Evolutionary conservation across 2,797 vertebrate species (phyloP).

Genomic region (Pseudochaenichthys georgianus): DNA sequence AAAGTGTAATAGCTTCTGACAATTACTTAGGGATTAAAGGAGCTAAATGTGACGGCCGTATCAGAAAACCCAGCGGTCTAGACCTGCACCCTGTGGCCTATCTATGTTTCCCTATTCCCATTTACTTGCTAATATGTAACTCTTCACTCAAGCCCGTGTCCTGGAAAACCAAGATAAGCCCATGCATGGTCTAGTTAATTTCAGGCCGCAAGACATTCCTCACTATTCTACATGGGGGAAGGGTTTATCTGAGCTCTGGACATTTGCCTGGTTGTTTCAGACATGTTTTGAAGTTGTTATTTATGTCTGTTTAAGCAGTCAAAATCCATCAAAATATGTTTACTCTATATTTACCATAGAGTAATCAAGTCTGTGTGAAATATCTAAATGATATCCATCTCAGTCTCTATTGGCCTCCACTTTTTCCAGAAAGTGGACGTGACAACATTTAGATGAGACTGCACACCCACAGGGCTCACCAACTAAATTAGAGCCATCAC

Average conservation of each 20-base stretch:
- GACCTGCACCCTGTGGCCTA: slow-evolving; percentile 39
- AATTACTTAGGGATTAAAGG: slow-evolving; percentile 50
- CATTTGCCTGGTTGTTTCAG: slow-evolving; percentile 17
- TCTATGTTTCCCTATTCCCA: slow-evolving; percentile 45
- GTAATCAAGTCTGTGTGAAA: slow-evolving; percentile 19
- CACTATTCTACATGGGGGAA: slow-evolving; percentile 40
- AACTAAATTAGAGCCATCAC: slow-evolving; percentile 38
- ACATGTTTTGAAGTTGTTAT: neutral
- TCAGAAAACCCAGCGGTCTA: slow-evolving; percentile 50
- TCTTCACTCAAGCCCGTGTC: slow-evolving; percentile 49
- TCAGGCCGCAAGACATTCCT: slow-evolving; percentile 64
- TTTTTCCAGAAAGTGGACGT: too few species aligned
- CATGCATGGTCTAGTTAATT: slow-evolving; percentile 67
- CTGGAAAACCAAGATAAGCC: slow-evolving; percentile 73
- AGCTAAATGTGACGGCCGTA: slow-evolving; percentile 38
- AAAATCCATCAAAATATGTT: neutral
- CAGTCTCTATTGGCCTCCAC: too few species aligned
- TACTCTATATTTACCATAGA: neutral
- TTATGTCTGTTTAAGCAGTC: neutral
- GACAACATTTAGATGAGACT: slow-evolving; percentile 31
- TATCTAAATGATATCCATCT: slow-evolving; percentile 34
- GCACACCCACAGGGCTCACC: slow-evolving; percentile 36
- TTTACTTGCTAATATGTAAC: slow-evolving; percentile 75
- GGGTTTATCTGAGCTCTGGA: slow-evolving; percentile 35
- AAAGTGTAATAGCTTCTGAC: slow-evolving; percentile 40